Conservation (phyloP, 2,797 vertebrate genomes). For the Sebastes variabilis region DNA sequence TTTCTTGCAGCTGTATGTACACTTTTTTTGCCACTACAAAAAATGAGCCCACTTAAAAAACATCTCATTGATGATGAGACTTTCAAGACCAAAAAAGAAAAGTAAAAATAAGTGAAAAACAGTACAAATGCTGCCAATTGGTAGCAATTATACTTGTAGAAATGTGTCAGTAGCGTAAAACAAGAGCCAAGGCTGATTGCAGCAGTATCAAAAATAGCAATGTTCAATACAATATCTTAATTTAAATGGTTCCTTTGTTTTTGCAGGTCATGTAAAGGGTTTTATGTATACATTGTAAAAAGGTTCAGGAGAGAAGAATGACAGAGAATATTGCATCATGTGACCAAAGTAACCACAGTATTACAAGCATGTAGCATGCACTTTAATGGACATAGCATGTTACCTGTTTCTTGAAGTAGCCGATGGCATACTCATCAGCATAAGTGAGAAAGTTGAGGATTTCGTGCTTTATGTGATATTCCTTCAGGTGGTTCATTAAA, state of each 20-base stretch:
- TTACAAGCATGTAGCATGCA: background rate
- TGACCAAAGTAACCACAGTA: background rate
- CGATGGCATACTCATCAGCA: slow-evolving; percentile 98
- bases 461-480: slow-evolving; percentile 98
- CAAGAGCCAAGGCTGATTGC: background rate
- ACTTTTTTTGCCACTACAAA: background rate
- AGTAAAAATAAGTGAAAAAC: background rate
- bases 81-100: background rate
- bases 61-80: background rate
- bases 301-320: background rate
- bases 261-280: background rate
- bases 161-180: background rate
- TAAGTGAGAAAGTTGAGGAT: slow-evolving; percentile 98
- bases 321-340: too few species aligned
- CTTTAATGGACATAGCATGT: background rate
- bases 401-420: slow-evolving; percentile 99
- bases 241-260: background rate
- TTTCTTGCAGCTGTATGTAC: background rate
- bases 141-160: background rate
- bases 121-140: background rate
- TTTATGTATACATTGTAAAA: background rate
- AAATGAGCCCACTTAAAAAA: background rate
- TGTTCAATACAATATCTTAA: background rate
- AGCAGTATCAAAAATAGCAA: background rate
- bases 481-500: slow-evolving; percentile 98